phyloP scores from a whole-genome alignment of 2,797 vertebrate species.

The Tragelaphus oryx region DNA sequence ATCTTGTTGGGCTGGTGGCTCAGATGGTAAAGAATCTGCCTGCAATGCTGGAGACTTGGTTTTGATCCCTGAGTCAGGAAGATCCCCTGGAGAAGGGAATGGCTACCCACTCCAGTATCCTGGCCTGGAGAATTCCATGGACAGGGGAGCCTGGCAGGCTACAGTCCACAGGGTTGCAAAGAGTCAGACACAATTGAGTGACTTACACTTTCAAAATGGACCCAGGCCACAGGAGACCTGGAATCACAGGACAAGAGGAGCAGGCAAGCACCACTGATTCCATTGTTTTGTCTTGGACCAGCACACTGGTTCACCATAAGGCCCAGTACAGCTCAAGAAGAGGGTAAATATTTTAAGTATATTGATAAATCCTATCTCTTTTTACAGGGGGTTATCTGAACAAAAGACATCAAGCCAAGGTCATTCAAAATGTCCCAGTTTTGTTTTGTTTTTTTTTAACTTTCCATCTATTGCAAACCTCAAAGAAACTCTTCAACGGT shows the following conservation, averaged over 20 bases:
- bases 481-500: conserved; percentile 57
- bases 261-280: background rate
- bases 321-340: background rate
- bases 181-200: background rate
- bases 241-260: background rate
- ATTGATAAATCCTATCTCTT: background rate
- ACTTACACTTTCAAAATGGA: background rate
- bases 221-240: background rate
- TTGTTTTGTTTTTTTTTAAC: background rate
- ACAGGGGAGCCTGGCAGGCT: background rate
- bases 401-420: conserved; percentile 39
- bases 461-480: conserved; percentile 49
- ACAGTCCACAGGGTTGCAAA: background rate
- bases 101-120: background rate
- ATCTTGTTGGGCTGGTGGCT: background rate
- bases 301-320: background rate
- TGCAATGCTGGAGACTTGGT: background rate
- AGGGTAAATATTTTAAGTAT: background rate
- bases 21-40: background rate
- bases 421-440: conserved; percentile 53
- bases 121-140: background rate
- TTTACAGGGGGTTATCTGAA: conserved; percentile 19
- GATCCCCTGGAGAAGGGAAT: background rate
- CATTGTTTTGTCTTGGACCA: background rate
- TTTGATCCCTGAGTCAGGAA: background rate